Evolutionary conservation across 2,888 invertebrate genomes (phyloP), one percentile per base, ranked within the genome.

Genomic region (Drosophila picticornis): DNA sequence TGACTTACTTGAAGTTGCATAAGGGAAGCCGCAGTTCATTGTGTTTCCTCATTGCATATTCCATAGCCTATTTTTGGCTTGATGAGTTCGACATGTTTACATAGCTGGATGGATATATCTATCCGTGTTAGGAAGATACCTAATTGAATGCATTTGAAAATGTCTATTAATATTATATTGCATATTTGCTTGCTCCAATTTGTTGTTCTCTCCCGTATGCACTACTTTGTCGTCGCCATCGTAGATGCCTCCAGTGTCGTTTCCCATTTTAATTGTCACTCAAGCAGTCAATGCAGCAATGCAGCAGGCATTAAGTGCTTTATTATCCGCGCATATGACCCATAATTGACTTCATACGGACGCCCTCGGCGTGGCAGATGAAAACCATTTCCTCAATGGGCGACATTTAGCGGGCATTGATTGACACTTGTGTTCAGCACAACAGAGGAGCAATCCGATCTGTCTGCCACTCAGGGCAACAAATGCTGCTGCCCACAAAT

Each of bases 401-500:
- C 71, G 75, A 77, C 77, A 74, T 68, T 79, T 70, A 68, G 72
- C 52, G 75, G 32, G 29, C 80, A 76, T 77, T 81, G 81, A 81
- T 81, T 81, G 81, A 81, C 81, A 81, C 81, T 80, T 72, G 67
- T 66, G 63, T 53, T n/a, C 36, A 19, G 53, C 36, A 22, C 7
- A n/a, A 16, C 31, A 25, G 57, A 34, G 27, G 46, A 55, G 77
- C 81, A 76, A 81, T 77, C 73, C 74, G 81, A 81, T 77, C 78
- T 69, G 64, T 68, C 76, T 73, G 83, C 73, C 83, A 81, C 53
- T 80, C 63, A 38, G 57, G n/a, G 32, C 51, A 53, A 58, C 72
- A 71, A 64, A 71, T 53, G 62, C 83, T 68, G 78, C 89, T 66
- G 75, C 89, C 87, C 87, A 84, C 89, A 81, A 90, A 90, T 84